Base-by-base conservation (phyloP, 2,888 invertebrate species). In the Pandemis heparana region DNA sequence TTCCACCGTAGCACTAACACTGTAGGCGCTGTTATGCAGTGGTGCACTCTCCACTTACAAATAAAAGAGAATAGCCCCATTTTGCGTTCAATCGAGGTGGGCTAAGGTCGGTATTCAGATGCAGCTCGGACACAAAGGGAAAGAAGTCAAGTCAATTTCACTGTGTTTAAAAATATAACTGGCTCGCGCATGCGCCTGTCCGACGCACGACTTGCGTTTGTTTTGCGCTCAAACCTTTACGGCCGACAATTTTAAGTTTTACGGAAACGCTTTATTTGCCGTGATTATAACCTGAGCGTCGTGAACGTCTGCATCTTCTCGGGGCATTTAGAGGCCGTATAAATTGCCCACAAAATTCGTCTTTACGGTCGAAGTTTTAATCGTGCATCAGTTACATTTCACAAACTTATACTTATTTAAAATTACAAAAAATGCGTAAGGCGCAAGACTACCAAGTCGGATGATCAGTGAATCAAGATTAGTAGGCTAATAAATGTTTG, bases 151-250 rank as follows among this genome's bases (percentile, higher is more conserved):
- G 43, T 64, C 43, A 70, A 70, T 70, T 70, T 70, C 70, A 63
- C 70, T 53, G 48, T 32, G 43, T 53, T 70, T 63, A 70, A 70
- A 70, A 64, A 32, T 64, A 70, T 64, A 64, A 56, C 70, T 53
- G 56, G 64, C 23, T 32, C 56, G 43, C 46, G 56, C 56, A 56
- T 56, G 56, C 56, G 23, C 4, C 23, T 12, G 23, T 7, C 12
- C 62, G 46, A 14, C 46, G 23, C 64, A 59, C 70, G 70, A 70
- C 32, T 63, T 7, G 10, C 43, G 23, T 43, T 70, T 56, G 69
- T 70, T 51, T 43, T 10, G 62, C n/a, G n/a, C 48, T 51, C 39
- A 65, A 51, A 66, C n/a, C 53, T 66, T 66, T 66, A 66, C 41
- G 56, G 23, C 18, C 4, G 66, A 56, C 41, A 18, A 66, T 66